phyloP scores from a whole-genome alignment of 2,888 invertebrate genomes.

The Xestia rhomboidea region DNA sequence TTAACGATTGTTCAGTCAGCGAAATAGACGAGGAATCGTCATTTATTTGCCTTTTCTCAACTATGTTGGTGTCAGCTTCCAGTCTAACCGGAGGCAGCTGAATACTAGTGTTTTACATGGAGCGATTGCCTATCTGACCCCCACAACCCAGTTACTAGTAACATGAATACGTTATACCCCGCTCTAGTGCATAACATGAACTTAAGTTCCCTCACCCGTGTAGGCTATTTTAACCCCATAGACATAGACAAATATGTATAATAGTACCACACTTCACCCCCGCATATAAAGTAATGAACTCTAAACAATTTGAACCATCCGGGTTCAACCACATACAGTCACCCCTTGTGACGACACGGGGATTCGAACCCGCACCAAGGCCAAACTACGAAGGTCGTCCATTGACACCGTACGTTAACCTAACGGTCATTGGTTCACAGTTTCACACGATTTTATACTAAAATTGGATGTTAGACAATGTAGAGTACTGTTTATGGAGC shows the following conservation, averaged over 20 bases:
- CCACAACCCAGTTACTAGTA: background rate
- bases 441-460: conserved; percentile 37
- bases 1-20: background rate
- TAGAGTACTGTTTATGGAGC: conserved; percentile 12
- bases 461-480: conserved; percentile 23
- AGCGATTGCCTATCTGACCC: background rate
- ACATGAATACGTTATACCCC: background rate
- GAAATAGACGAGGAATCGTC: background rate
- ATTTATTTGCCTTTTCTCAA: background rate
- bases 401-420: conserved; percentile 63
- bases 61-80: background rate
- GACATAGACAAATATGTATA: background rate
- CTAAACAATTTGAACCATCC: conserved; percentile 41
- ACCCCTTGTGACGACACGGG: conserved; percentile 61
- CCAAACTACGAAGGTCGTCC: conserved; percentile 63
- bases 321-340: conserved; percentile 52
- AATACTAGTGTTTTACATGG: background rate
- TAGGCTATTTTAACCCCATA: conserved; percentile 17
- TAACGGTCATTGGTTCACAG: conserved; percentile 52
- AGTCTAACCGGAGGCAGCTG: background rate
- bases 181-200: background rate
- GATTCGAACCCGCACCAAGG: conserved; percentile 65
- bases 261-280: conserved; percentile 11
- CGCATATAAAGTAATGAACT: conserved; percentile 35
- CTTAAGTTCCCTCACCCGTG: background rate